Percentiles rank a stretch among this genome's conserved stretches.
Evolutionary conservation across 2,113 vertebrate species (phyloP).

Genomic region (Motacilla tschutschensis): DNA sequence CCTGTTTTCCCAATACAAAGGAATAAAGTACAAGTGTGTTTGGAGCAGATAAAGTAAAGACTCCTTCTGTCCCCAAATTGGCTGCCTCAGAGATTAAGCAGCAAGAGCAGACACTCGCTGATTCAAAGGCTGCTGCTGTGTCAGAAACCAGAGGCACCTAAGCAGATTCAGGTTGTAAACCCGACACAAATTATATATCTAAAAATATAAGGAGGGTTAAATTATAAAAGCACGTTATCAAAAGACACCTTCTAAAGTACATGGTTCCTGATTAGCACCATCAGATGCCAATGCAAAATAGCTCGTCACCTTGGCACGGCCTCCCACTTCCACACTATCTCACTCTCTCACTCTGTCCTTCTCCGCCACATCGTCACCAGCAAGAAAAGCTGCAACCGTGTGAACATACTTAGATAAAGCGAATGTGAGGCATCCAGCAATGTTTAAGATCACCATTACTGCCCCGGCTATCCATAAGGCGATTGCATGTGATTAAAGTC

Average conservation of each 20-base stretch:
- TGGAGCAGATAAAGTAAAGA: slow-evolving; percentile 68
- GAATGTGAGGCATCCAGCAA: neutral
- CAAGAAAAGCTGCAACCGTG: slow-evolving; percentile 54
- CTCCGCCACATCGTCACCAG: slow-evolving; percentile 18
- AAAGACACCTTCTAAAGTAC: slow-evolving; percentile 46
- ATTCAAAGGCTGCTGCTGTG: slow-evolving; percentile 65
- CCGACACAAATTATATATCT: slow-evolving; percentile 43
- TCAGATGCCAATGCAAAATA: slow-evolving; percentile 19
- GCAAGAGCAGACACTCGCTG: slow-evolving; percentile 36
- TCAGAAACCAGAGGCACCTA: slow-evolving; percentile 64
- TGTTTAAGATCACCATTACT: slow-evolving; percentile 31
- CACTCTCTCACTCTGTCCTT: slow-evolving; percentile 9
- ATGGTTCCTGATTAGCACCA: neutral
- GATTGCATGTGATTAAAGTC: neutral
- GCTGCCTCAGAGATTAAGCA: slow-evolving; percentile 66
- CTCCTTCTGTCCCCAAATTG: slow-evolving; percentile 60
- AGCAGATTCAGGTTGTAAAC: slow-evolving; percentile 71
- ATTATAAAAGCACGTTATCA: slow-evolving; percentile 33
- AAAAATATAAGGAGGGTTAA: slow-evolving; percentile 38
- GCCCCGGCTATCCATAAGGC: neutral
- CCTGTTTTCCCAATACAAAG: slow-evolving; percentile 23
- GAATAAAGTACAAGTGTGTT: slow-evolving; percentile 56
- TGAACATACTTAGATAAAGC: slow-evolving; percentile 57
- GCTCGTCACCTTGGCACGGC: neutral
- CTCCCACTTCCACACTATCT: slow-evolving; percentile 40